These are phyloP conservation scores for Actenoides hombroni DNA, from an alignment of 2,113 vertebrate species.

Conservation along the genomic window DNA sequence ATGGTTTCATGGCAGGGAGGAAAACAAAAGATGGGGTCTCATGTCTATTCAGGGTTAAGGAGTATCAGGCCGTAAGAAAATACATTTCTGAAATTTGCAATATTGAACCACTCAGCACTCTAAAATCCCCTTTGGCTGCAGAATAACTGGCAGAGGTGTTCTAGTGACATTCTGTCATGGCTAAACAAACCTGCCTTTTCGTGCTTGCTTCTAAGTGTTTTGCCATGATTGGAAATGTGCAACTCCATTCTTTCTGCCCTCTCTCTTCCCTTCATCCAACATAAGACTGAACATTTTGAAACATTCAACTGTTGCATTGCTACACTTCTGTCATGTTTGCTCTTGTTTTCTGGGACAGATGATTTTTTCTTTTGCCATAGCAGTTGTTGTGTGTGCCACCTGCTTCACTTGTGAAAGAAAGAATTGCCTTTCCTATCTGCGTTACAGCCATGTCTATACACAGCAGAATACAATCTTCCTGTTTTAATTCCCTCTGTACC, in stretches of 20 bases:
- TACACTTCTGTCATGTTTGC: background rate
- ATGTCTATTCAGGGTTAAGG: background rate
- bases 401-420: background rate
- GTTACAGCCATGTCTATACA: background rate
- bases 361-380: background rate
- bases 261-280: background rate
- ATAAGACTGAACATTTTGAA: background rate
- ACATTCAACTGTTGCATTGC: background rate
- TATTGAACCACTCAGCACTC: background rate
- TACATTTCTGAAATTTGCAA: background rate
- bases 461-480: background rate
- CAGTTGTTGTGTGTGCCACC: background rate
- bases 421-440: background rate
- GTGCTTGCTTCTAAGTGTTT: background rate
- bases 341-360: background rate
- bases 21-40: background rate
- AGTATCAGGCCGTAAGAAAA: background rate
- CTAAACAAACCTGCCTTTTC: background rate
- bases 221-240: background rate
- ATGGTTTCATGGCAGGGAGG: background rate
- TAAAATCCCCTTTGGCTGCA: background rate
- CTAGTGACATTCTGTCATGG: background rate
- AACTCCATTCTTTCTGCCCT: background rate
- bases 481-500: background rate
- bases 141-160: background rate